Conservation (phyloP, 2,113 vertebrate species). For the Hiodon alosoides region DNA sequence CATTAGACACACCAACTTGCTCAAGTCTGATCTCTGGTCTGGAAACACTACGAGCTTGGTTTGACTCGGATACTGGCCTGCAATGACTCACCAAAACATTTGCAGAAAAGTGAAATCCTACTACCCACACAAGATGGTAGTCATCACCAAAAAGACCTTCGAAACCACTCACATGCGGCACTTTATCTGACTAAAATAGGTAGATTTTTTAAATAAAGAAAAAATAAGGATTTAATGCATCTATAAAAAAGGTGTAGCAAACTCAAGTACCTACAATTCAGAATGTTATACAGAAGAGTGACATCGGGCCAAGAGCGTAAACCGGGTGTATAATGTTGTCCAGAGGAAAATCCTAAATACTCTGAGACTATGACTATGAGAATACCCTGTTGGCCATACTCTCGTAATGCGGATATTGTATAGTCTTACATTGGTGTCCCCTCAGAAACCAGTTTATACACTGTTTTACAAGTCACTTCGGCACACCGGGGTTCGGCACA, state of each 20-base stretch:
- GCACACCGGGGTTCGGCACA: no score
- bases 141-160: conserved; percentile 20
- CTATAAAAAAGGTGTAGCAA: neutral
- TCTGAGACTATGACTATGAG: no score
- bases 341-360: no score
- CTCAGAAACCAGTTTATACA: no score
- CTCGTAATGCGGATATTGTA: no score
- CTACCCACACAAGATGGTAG: conserved; percentile 15
- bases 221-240: conserved; percentile 16
- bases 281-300: conserved; percentile 12
- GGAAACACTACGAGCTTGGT: neutral
- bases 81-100: conserved; percentile 31
- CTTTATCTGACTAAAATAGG: conserved; percentile 21
- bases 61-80: conserved; percentile 20
- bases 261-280: no score
- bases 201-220: neutral
- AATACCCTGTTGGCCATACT: no score
- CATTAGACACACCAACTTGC: neutral
- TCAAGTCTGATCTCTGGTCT: neutral
- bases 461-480: no score
- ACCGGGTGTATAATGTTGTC: no score
- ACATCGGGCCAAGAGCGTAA: neutral
- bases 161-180: conserved; percentile 9
- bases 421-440: no score
- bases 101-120: conserved; percentile 17